Evolutionary conservation across 2,888 invertebrate species (phyloP).

Genomic region (Myopa tessellatipennis): DNA sequence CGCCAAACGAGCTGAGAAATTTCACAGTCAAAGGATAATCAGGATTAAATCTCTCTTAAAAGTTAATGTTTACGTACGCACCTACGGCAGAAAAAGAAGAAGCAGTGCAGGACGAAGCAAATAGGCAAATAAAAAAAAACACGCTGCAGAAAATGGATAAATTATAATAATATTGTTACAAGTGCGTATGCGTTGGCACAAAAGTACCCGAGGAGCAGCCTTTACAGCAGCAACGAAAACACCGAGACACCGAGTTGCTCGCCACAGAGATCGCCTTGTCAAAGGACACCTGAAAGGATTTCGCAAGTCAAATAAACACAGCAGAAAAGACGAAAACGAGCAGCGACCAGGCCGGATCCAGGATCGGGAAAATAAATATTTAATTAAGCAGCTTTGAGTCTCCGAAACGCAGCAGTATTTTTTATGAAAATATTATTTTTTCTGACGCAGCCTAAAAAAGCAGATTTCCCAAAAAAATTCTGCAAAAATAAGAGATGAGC

Average conservation of each 20-base stretch:
- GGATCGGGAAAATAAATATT: constrained; percentile 45
- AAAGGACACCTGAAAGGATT: constrained; percentile 47
- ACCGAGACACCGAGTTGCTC: constrained; percentile 31
- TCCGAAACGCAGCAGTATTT: constrained; percentile 5
- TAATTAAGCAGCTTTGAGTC: constrained; percentile 38
- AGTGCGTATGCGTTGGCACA: constrained; percentile 53
- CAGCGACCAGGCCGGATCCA: not conserved
- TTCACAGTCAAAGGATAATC: constrained; percentile 67
- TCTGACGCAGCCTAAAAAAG: not conserved
- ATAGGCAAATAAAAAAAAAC: constrained; percentile 20
- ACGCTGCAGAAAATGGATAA: constrained; percentile 56
- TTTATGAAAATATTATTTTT: constrained; percentile 35
- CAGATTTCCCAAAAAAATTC: not conserved
- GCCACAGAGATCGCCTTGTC: not conserved
- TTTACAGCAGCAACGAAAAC: constrained; percentile 30
- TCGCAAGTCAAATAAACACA: constrained; percentile 58
- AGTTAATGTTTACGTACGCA: constrained; percentile 68
- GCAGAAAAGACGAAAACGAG: constrained; percentile 17
- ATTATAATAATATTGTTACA: constrained; percentile 66
- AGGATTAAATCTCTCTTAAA: constrained; percentile 67
- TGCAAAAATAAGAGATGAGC: not conserved
- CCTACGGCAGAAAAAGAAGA: constrained; percentile 56
- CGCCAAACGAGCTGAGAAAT: constrained; percentile 45
- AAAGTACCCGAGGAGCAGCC: constrained; percentile 9
- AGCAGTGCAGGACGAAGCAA: constrained; percentile 1